Conservation (phyloP, 1,140 invertebrate species). For the Bombus difficillimus region DNA sequence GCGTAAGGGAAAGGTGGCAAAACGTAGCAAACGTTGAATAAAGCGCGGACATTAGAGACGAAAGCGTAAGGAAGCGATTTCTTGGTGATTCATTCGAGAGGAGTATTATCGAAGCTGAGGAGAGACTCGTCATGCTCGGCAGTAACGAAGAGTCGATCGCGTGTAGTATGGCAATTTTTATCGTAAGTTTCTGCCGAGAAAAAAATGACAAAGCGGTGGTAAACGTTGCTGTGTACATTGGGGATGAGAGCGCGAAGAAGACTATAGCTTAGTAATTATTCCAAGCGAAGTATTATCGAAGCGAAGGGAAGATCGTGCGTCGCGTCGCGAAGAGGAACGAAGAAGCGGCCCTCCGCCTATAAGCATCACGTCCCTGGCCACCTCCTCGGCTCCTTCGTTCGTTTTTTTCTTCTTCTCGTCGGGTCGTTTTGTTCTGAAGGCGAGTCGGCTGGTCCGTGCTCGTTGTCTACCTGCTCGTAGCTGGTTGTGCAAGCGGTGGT, state of each 20-base stretch:
- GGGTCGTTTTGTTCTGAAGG: constrained; percentile 36
- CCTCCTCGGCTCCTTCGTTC: constrained; percentile 18
- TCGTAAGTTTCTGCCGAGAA: too few relatives aligned
- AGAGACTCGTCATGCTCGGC: not conserved
- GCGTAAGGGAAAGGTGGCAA: not conserved
- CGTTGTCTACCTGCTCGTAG: constrained; percentile 30
- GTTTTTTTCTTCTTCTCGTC: not conserved
- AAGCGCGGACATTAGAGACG: not conserved
- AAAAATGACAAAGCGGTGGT: too few relatives aligned
- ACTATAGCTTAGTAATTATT: not conserved
- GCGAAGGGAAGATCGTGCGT: constrained; percentile 23
- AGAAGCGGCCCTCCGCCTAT: constrained; percentile 7
- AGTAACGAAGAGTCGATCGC: not conserved
- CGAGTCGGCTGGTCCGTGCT: not conserved
- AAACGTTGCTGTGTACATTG: too few relatives aligned
- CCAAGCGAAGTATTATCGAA: not conserved
- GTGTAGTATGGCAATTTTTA: too few relatives aligned
- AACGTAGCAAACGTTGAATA: not conserved
- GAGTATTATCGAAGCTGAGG: not conserved
- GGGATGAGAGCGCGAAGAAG: not conserved
- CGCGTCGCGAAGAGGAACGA: not conserved
- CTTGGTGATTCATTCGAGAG: not conserved
- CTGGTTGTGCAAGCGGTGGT: constrained; percentile 12
- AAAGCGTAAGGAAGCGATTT: not conserved
- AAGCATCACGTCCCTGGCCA: constrained; percentile 5